Percentiles rank a stretch among this genome's conserved stretches.
Conservation (phyloP, 1,140 invertebrate species). For the Ips nitidus region DNA sequence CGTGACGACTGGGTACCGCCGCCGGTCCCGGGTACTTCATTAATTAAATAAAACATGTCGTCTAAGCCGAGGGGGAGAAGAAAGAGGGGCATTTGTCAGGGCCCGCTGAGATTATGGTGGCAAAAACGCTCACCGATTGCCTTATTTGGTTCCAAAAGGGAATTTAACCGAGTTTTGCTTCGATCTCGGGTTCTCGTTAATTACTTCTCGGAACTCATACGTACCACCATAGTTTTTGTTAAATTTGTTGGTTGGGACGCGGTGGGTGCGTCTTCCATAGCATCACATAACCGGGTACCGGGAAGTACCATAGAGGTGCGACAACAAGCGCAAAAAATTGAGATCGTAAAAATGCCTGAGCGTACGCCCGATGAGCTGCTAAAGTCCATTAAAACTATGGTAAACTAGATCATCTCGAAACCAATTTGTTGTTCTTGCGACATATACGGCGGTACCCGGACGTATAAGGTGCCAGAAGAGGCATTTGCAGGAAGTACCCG, state of each 20-base stretch:
- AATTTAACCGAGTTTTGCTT: slow-evolving; percentile 38
- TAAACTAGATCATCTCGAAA: background rate
- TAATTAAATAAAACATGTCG: slow-evolving; percentile 50
- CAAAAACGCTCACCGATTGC: slow-evolving; percentile 45
- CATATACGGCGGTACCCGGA: too few species aligned
- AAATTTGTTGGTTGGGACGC: background rate
- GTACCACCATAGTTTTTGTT: background rate
- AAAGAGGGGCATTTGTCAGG: slow-evolving; percentile 43
- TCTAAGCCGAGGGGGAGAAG: slow-evolving; percentile 29
- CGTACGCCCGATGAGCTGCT: background rate
- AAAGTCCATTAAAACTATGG: slow-evolving; percentile 1
- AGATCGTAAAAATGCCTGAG: slow-evolving; percentile 1
- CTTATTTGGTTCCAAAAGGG: slow-evolving; percentile 42
- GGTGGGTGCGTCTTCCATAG: background rate
- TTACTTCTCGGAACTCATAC: slow-evolving; percentile 20
- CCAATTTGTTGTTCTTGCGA: background rate
- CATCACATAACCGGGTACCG: background rate
- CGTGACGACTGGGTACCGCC: slow-evolving; percentile 42
- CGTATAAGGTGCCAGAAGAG: too few species aligned
- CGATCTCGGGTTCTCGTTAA: slow-evolving; percentile 15
- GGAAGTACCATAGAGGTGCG: background rate
- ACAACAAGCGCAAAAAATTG: background rate
- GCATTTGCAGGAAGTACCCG: too few species aligned
- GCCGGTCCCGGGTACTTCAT: slow-evolving; percentile 40
- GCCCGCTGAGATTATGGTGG: slow-evolving; percentile 46